Conservation (phyloP, 2,797 vertebrate genomes). For the Arctocebus calabarensis region DNA sequence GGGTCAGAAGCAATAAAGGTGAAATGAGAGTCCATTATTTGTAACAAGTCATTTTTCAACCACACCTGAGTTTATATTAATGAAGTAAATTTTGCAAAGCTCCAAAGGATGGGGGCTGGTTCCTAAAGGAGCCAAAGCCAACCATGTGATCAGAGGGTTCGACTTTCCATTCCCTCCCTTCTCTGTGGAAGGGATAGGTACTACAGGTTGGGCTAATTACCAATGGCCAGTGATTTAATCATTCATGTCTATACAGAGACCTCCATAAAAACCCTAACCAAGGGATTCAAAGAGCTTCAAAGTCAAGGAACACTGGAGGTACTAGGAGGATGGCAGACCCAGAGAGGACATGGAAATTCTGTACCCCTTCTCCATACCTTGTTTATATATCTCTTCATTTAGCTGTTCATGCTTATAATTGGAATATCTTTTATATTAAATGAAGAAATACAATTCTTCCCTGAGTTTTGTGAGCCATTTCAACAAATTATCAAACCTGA, state of each 20-base stretch:
- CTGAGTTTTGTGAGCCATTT: background rate
- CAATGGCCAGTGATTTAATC: background rate
- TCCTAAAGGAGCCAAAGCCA: background rate
- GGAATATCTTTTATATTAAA: background rate
- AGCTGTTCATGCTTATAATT: background rate
- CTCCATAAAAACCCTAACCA: background rate
- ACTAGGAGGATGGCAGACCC: background rate
- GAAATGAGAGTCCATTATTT: background rate
- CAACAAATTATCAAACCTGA: background rate
- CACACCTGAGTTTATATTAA: background rate
- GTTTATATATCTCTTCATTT: background rate
- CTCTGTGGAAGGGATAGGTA: background rate
- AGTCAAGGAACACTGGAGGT: background rate
- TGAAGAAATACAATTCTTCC: background rate
- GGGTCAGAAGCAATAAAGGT: background rate
- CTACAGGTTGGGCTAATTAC: background rate
- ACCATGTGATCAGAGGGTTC: background rate
- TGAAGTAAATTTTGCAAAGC: background rate
- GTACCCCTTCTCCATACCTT: background rate
- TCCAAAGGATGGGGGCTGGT: background rate
- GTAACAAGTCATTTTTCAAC: background rate
- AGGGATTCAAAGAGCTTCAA: background rate
- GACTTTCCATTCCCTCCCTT: background rate
- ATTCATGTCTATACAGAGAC: background rate
- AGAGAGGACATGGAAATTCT: background rate